phyloP scores from a whole-genome alignment of 2,113 vertebrate genomes.

The Murina feae region DNA sequence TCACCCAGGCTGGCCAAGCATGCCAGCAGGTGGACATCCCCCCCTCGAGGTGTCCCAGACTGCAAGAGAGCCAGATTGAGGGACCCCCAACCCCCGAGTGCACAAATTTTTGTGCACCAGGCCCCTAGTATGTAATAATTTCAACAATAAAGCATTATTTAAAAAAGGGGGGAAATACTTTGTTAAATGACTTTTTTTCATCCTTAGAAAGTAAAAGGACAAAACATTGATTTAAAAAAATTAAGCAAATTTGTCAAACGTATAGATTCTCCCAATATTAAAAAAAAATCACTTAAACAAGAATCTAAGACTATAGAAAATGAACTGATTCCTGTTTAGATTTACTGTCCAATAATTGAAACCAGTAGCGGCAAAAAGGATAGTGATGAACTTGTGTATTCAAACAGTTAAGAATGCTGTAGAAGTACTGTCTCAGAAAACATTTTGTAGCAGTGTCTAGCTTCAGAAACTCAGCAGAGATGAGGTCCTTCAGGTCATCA shows the following conservation, averaged over 20 bases:
- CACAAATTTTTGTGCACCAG: no score
- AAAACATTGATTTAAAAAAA: background rate
- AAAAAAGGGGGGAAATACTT: no score
- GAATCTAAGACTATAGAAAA: background rate
- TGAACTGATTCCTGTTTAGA: background rate
- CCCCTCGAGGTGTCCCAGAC: no score
- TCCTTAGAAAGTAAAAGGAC: no score
- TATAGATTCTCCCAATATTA: background rate
- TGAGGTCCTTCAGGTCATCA: background rate
- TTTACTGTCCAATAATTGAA: background rate
- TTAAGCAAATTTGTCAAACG: background rate
- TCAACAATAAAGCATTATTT: no score
- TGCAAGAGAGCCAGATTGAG: no score
- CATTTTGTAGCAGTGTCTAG: background rate
- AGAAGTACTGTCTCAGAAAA: background rate
- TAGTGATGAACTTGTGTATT: background rate
- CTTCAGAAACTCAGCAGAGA: background rate
- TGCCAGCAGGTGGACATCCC: no score
- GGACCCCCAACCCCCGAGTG: no score
- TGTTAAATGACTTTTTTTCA: no score
- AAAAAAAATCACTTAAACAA: background rate
- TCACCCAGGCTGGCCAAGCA: no score
- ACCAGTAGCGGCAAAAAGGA: background rate
- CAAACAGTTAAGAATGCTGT: background rate
- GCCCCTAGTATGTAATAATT: no score